A percentile compares a stretch with the other conserved stretches of the same genome.
Evolutionary conservation across 1,140 invertebrate species (phyloP).

Genomic region (Monomorium pharaonis): DNA sequence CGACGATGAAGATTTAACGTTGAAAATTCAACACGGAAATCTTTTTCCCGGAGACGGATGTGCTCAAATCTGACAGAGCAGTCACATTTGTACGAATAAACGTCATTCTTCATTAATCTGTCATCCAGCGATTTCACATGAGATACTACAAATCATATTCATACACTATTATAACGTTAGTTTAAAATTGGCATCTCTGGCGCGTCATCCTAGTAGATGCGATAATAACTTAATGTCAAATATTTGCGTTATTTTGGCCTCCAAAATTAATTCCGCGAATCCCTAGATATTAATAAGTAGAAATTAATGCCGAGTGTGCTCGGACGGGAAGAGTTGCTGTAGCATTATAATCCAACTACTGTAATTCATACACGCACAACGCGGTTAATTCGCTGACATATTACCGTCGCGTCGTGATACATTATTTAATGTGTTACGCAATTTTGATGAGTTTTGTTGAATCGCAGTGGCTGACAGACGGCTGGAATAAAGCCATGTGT

Average conservation of each 20-base stretch:
- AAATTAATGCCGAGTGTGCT: slow-evolving; percentile 8
- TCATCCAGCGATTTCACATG: neutral
- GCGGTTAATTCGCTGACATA: neutral
- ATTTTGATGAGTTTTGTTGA: slow-evolving; percentile 32
- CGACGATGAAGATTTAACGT: neutral
- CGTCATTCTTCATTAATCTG: neutral
- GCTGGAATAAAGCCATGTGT: neutral
- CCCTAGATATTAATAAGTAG: neutral
- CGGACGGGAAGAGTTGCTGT: neutral
- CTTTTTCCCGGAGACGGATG: neutral
- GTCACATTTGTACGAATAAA: neutral
- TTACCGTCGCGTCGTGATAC: neutral
- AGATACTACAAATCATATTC: neutral
- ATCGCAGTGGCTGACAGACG: slow-evolving; percentile 13
- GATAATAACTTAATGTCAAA: neutral
- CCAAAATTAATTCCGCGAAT: slow-evolving; percentile 22
- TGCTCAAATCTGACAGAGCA: neutral
- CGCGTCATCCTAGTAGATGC: neutral
- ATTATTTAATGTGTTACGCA: neutral
- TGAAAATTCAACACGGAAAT: neutral
- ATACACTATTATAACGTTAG: neutral
- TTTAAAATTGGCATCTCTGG: neutral
- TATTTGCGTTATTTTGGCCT: neutral
- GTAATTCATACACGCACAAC: neutral
- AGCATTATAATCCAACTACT: neutral